phyloP scores from a whole-genome alignment of 2,797 vertebrate species.

The Sylvilagus floridanus region DNA sequence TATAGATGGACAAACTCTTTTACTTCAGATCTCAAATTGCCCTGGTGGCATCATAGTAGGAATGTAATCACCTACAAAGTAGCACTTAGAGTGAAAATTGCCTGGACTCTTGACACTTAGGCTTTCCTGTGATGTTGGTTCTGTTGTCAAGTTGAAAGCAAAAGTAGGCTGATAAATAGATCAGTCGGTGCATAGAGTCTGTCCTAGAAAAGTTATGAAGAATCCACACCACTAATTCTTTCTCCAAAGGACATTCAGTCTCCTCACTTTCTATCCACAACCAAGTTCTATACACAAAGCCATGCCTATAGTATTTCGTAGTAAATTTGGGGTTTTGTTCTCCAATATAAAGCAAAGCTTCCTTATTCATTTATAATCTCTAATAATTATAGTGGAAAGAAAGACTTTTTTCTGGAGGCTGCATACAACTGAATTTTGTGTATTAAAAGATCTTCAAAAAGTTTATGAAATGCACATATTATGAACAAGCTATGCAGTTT shows the following conservation, averaged over 20 bases:
- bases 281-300: neutral
- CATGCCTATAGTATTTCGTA: neutral
- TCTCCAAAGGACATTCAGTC: neutral
- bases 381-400: neutral
- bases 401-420: neutral
- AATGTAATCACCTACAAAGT: neutral
- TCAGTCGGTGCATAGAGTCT: neutral
- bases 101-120: conserved; percentile 22
- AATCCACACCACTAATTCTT: neutral
- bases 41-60: neutral
- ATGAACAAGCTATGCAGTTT: too few relatives aligned
- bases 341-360: neutral
- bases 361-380: conserved; percentile 3
- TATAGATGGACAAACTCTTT: neutral
- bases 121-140: neutral
- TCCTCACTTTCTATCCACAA: neutral
- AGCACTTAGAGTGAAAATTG: conserved; percentile 6
- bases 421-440: neutral
- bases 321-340: neutral
- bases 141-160: conserved; percentile 8
- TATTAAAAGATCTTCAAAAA: too few relatives aligned
- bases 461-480: too few relatives aligned
- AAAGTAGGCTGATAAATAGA: neutral
- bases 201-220: neutral
- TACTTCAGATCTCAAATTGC: neutral